Percentiles rank a stretch among this genome's conserved stretches.
Conservation (phyloP, 2,113 vertebrate genomes). For the Anoplopoma fimbria region DNA sequence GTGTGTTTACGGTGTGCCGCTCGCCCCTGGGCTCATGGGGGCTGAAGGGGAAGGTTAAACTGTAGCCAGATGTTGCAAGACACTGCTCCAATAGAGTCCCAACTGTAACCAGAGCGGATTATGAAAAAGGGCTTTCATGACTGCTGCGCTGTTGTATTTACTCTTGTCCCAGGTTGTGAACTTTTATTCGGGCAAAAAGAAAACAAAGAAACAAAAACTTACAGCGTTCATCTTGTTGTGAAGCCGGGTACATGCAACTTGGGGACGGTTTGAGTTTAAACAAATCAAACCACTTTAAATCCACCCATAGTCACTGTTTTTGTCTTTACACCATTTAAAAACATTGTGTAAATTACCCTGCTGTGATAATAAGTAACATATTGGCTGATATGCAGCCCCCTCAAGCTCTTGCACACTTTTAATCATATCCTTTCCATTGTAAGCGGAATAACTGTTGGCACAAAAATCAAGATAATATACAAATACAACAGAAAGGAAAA, state of each 20-base stretch:
- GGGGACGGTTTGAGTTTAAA: not conserved
- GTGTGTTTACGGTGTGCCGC: slow-evolving; percentile 29
- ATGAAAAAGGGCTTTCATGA: slow-evolving; percentile 66
- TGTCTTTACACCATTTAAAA: not conserved
- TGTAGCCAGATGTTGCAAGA: slow-evolving; percentile 77
- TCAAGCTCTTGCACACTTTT: not conserved
- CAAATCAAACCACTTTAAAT: not conserved
- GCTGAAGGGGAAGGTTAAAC: slow-evolving; percentile 73
- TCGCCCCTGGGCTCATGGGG: slow-evolving; percentile 63
- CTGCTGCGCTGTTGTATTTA: slow-evolving; percentile 49
- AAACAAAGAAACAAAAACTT: slow-evolving; percentile 39
- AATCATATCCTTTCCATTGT: not conserved
- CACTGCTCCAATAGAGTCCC: slow-evolving; percentile 68
- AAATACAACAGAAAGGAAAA: not conserved
- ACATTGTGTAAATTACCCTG: not conserved
- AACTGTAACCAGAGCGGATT: slow-evolving; percentile 64
- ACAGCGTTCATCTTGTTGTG: not conserved
- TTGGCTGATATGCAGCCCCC: not conserved
- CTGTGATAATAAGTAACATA: not conserved
- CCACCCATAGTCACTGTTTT: not conserved
- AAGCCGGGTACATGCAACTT: not conserved
- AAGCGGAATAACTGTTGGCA: not conserved
- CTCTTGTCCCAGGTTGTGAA: slow-evolving; percentile 50
- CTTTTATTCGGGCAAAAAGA: slow-evolving; percentile 40
- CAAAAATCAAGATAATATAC: not conserved